Percentiles rank a stretch among this genome's conserved stretches.
phyloP scores from a whole-genome alignment of 2,113 vertebrate species.

The Cephalopterus ornatus region DNA sequence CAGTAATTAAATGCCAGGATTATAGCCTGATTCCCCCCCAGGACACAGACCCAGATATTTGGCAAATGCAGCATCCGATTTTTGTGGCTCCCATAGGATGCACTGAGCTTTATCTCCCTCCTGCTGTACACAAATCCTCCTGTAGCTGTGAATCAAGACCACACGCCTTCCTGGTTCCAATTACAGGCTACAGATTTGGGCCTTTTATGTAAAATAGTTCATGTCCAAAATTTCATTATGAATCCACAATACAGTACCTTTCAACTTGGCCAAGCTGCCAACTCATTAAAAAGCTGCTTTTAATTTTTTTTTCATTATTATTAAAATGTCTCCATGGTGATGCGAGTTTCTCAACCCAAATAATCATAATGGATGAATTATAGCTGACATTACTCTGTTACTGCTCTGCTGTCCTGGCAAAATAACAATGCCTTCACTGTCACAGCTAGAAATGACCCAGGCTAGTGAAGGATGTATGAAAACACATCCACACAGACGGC shows the following conservation, averaged over 20 bases:
- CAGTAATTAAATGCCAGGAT: neutral
- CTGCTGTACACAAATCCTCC: neutral
- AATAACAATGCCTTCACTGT: conserved; percentile 59
- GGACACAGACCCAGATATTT: neutral
- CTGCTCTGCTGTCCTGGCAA: conserved; percentile 62
- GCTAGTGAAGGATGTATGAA: neutral
- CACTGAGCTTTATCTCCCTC: conserved; percentile 11
- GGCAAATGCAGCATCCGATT: neutral
- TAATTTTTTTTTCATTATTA: conserved; percentile 19
- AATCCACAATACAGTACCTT: conserved; percentile 61
- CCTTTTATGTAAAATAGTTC: conserved; percentile 6
- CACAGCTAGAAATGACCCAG: conserved; percentile 4
- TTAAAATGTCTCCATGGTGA: conserved; percentile 48
- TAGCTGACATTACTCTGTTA: conserved; percentile 51
- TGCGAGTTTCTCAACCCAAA: conserved; percentile 57
- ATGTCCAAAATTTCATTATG: conserved; percentile 62
- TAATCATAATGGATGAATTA: conserved; percentile 55
- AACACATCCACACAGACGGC: neutral
- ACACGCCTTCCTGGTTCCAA: neutral
- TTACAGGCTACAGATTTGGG: conserved; percentile 14
- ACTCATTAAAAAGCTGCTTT: conserved; percentile 56
- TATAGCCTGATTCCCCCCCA: neutral
- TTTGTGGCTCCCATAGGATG: conserved; percentile 1
- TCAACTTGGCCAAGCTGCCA: conserved; percentile 21
- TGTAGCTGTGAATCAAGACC: neutral